phyloP scores from a whole-genome alignment of 2,797 vertebrate species.

The Dallia pectoralis region DNA sequence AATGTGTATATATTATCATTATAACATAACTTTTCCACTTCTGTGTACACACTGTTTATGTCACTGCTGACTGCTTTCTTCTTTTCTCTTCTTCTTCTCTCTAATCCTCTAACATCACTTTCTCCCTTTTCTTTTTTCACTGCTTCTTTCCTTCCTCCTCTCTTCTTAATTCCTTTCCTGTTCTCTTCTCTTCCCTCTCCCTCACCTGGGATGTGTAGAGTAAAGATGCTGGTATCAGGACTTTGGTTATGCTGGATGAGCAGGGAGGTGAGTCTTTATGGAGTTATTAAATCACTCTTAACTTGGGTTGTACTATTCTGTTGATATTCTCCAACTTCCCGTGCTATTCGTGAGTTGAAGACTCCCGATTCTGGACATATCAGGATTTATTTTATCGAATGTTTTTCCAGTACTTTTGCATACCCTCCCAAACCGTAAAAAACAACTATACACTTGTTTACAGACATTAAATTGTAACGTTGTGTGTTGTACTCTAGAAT shows the following conservation, averaged over 20 bases:
- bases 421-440: neutral
- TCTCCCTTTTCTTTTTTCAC: constrained; percentile 23
- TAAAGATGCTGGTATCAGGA: constrained; percentile 99
- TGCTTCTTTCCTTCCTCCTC: constrained; percentile 33
- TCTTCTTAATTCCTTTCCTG: constrained; percentile 15
- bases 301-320: constrained; percentile 11
- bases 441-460: neutral
- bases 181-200: constrained; percentile 8
- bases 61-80: neutral
- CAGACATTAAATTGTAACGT: neutral
- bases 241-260: constrained; percentile 99
- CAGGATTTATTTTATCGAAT: neutral
- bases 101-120: no score
- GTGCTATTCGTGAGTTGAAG: neutral
- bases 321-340: neutral
- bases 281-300: constrained; percentile 19
- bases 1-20: no score
- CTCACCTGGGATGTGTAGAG: constrained; percentile 75
- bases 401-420: constrained; percentile 5
- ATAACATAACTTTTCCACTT: neutral
- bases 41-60: neutral
- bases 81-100: neutral
- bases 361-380: neutral
- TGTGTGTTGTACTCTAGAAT: neutral
- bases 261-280: constrained; percentile 92